Evolutionary conservation across 2,797 vertebrate genomes (phyloP), one percentile per base, ranked within the genome.

Genomic region (Rallus crepitans): DNA sequence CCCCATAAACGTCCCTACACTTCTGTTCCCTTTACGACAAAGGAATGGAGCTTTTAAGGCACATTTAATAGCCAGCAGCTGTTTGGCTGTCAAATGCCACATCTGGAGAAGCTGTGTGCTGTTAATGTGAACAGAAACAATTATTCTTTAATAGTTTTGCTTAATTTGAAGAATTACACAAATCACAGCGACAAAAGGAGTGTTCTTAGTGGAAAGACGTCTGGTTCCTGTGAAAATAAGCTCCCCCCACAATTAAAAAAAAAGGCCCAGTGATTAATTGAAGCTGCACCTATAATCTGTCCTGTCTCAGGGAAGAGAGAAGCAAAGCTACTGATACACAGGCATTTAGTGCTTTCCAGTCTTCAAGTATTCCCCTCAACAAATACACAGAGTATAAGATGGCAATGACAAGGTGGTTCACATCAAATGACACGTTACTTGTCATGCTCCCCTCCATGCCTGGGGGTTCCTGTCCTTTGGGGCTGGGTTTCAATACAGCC

Each of bases 31-130:
- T 97, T 97, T 97, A 97, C 5, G 88, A 97, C 93, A 92, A 94
- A 97, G 90, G 85, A 97, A 96, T 89, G 63, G 65, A 80, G 53
- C 79, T 97, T 97, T 97, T 94, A 95, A 95, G 84, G 90, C 92
- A 88, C 89, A 45, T 85, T 94, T 97, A 97, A 98, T 97, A 91
- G 96, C 78, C 88, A 96, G 95, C 97, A 98, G 98, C 96, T 98
- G 97, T 88, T 94, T 96, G 95, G 94, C 97, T 97, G 94, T 92
- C 90, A 96, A 96, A 93, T 91, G 33, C 70, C 82, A 92, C 97
- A 97, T 97, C 95, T 97, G 98, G 97, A 97, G 84, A 91, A 96
- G 78, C 63, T 95, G 61, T 71, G 76, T 56, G 89, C 68, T 91
- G 60, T 94, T 97, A 95, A 96, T 92, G 68, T 53, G 86, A 96